A percentile compares a stretch with the other conserved stretches of the same genome.
phyloP scores from a whole-genome alignment of 2,113 vertebrate genomes.

The Phyllopteryx taeniolatus region DNA sequence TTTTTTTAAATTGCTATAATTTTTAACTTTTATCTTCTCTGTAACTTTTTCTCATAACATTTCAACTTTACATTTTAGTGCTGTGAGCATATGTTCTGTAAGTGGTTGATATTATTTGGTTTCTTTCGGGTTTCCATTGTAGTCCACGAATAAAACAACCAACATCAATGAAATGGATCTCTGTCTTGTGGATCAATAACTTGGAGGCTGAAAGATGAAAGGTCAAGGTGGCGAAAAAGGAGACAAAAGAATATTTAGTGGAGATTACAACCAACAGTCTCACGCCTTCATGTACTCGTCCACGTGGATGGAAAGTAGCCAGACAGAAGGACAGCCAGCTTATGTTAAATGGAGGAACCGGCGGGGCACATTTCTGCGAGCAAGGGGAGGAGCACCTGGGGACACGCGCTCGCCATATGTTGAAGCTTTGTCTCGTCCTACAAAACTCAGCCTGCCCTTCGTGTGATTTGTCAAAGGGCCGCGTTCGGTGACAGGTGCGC shows the following conservation, averaged over 20 bases:
- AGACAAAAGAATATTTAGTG: background rate
- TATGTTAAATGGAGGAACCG: constrained; percentile 68
- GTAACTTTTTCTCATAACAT: too few relatives aligned
- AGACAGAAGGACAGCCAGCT: constrained; percentile 36
- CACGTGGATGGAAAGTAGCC: constrained; percentile 7
- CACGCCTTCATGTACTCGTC: constrained; percentile 16
- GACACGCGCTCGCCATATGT: constrained; percentile 87
- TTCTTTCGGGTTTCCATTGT: background rate
- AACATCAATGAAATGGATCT: background rate
- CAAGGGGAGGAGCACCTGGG: constrained; percentile 79
- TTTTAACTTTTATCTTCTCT: too few relatives aligned
- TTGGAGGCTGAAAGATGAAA: background rate
- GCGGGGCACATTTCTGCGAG: constrained; percentile 37
- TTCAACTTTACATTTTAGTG: too few relatives aligned
- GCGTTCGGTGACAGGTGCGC: constrained; percentile 78
- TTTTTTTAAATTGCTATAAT: too few relatives aligned
- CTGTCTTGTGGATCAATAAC: background rate
- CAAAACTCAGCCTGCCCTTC: constrained; percentile 97
- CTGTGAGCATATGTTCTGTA: too few relatives aligned
- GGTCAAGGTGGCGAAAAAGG: background rate
- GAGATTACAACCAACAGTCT: background rate
- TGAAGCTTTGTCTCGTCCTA: constrained; percentile 96
- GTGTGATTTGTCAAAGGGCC: constrained; percentile 89
- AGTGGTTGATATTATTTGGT: too few relatives aligned
- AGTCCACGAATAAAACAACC: background rate